These are phyloP conservation scores for Melanargia galathea DNA, from an alignment of 2,888 invertebrate species.

Conservation along the genomic window DNA sequence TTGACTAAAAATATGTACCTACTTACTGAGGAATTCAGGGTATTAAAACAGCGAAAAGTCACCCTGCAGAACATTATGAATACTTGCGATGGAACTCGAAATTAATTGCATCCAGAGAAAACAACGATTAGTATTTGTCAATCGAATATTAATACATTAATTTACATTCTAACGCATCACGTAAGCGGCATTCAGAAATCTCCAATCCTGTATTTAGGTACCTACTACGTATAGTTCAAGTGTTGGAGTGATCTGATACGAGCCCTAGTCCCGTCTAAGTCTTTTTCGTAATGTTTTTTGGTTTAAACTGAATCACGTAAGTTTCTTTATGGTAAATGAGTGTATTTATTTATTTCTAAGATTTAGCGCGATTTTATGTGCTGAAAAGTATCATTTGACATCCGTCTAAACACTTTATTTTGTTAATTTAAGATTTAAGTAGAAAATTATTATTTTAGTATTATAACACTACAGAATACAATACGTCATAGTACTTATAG, in stretches of 20 bases:
- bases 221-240: conserved; percentile 7
- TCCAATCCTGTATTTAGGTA: conserved; percentile 29
- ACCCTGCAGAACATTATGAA: no score
- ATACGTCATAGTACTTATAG: conserved; percentile 37
- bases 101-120: not conserved
- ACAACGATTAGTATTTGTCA: not conserved
- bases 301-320: conserved; percentile 43
- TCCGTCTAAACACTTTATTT: conserved; percentile 35
- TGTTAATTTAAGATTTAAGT: conserved; percentile 29
- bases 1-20: no score
- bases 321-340: conserved; percentile 39
- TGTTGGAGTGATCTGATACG: conserved; percentile 43
- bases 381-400: conserved; percentile 30
- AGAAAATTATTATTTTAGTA: conserved; percentile 33
- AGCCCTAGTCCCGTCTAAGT: conserved; percentile 64
- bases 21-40: no score
- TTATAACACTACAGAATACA: conserved; percentile 27
- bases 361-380: conserved; percentile 29
- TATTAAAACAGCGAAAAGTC: no score
- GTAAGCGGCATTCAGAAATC: conserved; percentile 43
- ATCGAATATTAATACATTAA: not conserved
- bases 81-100: no score
- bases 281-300: conserved; percentile 48
- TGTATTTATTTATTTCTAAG: conserved; percentile 44
- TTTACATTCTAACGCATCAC: conserved; percentile 23